phyloP scores from a whole-genome alignment of 2,797 vertebrate genomes.

The Merluccius polli region DNA sequence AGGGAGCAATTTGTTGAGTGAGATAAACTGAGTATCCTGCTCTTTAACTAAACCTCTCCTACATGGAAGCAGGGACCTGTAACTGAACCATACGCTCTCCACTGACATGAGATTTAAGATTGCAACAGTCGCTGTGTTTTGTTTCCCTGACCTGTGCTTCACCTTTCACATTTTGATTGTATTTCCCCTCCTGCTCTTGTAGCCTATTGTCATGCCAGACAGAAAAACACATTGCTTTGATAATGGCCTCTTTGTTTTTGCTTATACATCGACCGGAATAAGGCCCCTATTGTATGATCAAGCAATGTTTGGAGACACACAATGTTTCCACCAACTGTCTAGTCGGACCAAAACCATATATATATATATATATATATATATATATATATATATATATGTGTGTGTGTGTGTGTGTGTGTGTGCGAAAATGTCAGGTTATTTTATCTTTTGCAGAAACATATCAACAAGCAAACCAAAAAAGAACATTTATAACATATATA shows the following conservation, averaged over 20 bases:
- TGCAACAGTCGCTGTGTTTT: neutral
- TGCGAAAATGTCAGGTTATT: neutral
- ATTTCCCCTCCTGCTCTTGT: neutral
- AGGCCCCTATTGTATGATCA: neutral
- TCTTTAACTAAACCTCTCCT: constrained; percentile 31
- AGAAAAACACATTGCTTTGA: neutral
- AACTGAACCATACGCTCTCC: neutral
- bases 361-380: neutral
- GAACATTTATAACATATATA: neutral
- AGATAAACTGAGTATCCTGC: constrained; percentile 38
- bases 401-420: no score
- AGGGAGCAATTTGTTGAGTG: constrained; percentile 48
- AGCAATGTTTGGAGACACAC: neutral
- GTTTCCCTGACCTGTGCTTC: neutral
- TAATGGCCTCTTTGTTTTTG: neutral
- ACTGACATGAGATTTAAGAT: neutral
- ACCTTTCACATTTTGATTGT: neutral
- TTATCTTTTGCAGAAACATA: neutral
- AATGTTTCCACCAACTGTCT: neutral
- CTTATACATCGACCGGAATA: neutral
- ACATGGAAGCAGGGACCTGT: neutral
- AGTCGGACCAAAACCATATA: neutral
- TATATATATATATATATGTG: neutral
- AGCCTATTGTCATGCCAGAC: neutral
- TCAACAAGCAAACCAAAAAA: neutral